Evolutionary conservation across 2,888 invertebrate genomes (phyloP), one percentile per base, ranked within the genome.

Genomic region (Congeria kusceri): DNA sequence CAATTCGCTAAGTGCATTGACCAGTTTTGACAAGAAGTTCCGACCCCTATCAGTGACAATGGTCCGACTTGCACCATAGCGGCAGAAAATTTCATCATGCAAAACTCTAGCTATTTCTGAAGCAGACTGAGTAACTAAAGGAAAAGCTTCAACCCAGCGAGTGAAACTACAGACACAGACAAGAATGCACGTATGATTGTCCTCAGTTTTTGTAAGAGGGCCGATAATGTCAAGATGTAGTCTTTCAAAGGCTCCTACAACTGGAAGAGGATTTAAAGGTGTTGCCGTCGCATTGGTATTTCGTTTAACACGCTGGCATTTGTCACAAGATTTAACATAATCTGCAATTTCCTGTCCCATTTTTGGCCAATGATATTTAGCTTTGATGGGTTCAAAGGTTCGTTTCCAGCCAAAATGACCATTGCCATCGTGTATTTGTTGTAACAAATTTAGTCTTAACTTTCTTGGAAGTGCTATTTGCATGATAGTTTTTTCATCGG

Each of bases 1-100:
- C 13, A 83, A 46, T 58, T 83, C 79, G 66, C 70, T 13, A 58
- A 58, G 15, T 13, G 58, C 58, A 58, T 7, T 58, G 27, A 58
- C 23, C 7, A 58, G 28, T 58, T 58, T 58, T 32, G 78, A 75
- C 56, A 80, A 61, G 27, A 80, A 83, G 28, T 83, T 71, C 13
- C 63, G 13, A 20, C 77, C 82, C 53, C 73, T 61, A 61, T 84
- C 82, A n/a, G 68, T 68, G 15, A 82, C 70, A 13, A 80, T 68
- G 1, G 58, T 20, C 23, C 53, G 56, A 20, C 64, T 28, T 25
- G 77, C 73, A 0, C 82, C 84, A 69, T 77, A 84, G 0, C 84
- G 44, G 61, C 80, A 72, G 29, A 80, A 69, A n/a, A 82, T 62
- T 61, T 84, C 75, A 56, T 66, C 63, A 77, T 74, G 70, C 11